phyloP scores from a whole-genome alignment of 2,888 invertebrate species.

The Cepaea hortensis region DNA sequence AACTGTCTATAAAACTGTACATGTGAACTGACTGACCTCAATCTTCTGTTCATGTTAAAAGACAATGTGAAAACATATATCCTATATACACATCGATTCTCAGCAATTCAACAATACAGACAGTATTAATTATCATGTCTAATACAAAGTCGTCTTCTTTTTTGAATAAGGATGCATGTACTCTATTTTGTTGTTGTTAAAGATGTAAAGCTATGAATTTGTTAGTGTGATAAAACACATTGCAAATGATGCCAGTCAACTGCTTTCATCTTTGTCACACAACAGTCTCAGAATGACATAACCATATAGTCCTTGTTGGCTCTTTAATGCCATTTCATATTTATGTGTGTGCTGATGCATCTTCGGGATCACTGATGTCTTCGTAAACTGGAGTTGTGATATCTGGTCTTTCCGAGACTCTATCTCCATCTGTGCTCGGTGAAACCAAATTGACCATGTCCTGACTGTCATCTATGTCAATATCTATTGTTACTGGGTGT shows the following conservation, averaged over 20 bases:
- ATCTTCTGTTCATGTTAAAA: background rate
- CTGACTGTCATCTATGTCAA: constrained; percentile 1
- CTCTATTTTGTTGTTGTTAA: too few relatives aligned
- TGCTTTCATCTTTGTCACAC: background rate
- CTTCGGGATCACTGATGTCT: constrained; percentile 42
- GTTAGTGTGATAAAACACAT: too few relatives aligned
- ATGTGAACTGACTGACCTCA: background rate
- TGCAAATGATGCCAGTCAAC: too few relatives aligned
- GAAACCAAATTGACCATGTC: constrained; percentile 27
- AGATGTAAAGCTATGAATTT: too few relatives aligned
- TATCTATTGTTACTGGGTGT: background rate
- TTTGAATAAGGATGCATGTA: too few relatives aligned
- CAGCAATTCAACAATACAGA: background rate
- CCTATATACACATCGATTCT: background rate
- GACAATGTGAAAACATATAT: background rate
- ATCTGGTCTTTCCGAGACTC: background rate
- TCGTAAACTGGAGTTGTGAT: constrained; percentile 28
- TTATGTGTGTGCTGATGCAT: background rate
- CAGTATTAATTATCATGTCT: background rate
- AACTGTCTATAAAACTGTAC: constrained; percentile 2
- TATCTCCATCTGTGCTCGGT: constrained; percentile 36
- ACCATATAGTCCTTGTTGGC: background rate
- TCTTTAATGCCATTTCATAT: constrained; percentile 30
- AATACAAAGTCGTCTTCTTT: too few relatives aligned
- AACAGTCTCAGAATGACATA: background rate